These are phyloP conservation scores for Drepanosiphum platanoidis DNA, from an alignment of 2,888 invertebrate species.

Conservation along the genomic window DNA sequence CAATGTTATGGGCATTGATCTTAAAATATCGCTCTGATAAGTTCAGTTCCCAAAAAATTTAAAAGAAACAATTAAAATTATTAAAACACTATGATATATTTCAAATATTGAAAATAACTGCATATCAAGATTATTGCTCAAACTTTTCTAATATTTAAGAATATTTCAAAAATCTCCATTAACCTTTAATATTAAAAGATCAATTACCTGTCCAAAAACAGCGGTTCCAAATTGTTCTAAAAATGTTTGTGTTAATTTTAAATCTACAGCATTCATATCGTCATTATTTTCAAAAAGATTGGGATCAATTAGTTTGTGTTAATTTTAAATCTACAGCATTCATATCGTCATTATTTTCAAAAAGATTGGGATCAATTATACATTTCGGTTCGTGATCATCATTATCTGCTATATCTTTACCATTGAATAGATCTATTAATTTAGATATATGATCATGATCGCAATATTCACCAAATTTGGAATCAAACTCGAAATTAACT, in stretches of 20 bases:
- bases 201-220: neutral
- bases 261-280: neutral
- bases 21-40: too few relatives aligned
- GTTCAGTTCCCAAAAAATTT: too few relatives aligned
- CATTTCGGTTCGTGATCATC: neutral
- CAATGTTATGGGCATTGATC: too few relatives aligned
- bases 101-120: too few relatives aligned
- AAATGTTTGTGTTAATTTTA: neutral
- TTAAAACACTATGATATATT: too few relatives aligned
- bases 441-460: neutral
- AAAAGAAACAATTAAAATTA: too few relatives aligned
- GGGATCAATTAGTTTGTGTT: neutral
- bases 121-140: too few relatives aligned
- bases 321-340: neutral
- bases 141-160: too few relatives aligned
- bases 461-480: conserved; percentile 15
- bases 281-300: neutral
- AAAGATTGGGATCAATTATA: neutral
- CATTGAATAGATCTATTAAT: neutral
- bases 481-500: conserved; percentile 25
- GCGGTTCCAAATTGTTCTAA: too few relatives aligned
- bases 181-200: neutral
- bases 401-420: neutral
- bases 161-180: too few relatives aligned
- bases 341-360: neutral